Evolutionary conservation across 2,888 invertebrate genomes (phyloP), one percentile per base, ranked within the genome.

Genomic region (Agrochola litura): DNA sequence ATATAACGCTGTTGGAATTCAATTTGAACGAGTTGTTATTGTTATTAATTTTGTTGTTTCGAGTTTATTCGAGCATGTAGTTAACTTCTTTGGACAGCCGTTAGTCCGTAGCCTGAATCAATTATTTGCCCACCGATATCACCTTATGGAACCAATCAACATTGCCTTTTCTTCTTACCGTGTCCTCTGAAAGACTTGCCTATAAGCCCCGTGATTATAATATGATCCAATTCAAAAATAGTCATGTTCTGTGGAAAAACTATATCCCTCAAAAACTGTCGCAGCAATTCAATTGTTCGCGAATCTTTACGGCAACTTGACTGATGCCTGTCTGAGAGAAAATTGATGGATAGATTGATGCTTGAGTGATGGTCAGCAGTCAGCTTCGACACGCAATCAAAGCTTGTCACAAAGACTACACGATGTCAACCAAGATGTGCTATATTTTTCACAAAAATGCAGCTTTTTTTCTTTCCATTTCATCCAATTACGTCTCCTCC

Each of bases 1-100:
- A 84, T 81, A 76, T 81, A 84, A 69, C 49, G 68, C 46, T 81
- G 73, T 64, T 68, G 43, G 65, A 76, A 81, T 81, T 66, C 41
- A 81, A 81, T 81, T 73, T 69, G 58, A 61, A 74, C 25, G 58
- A 63, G 72, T 68, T 68, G 37, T 71, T 72, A 49, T 61, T 69
- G 43, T 61, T 61, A 61, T 61, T 54, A 37, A 67, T 61, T 63
- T 69, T 71, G 37, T 60, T 68, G 49, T 52, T 58, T 73, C 22
- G 43, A 37, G n/a, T 52, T 61, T 46, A 46, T 46, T 58, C 1
- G 14, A 12, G 37, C 9, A 1, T 37, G 4, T 22, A 22, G 9
- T 52, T 49, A 72, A 72, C 37, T 61, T 37, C 68, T 19, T 61
- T 61, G 19, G 16, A n/a, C 4, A 68, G 19, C n/a, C 4, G 12